Base-by-base conservation (phyloP, 1,140 invertebrate species). In the Dufourea novaeangliae region DNA sequence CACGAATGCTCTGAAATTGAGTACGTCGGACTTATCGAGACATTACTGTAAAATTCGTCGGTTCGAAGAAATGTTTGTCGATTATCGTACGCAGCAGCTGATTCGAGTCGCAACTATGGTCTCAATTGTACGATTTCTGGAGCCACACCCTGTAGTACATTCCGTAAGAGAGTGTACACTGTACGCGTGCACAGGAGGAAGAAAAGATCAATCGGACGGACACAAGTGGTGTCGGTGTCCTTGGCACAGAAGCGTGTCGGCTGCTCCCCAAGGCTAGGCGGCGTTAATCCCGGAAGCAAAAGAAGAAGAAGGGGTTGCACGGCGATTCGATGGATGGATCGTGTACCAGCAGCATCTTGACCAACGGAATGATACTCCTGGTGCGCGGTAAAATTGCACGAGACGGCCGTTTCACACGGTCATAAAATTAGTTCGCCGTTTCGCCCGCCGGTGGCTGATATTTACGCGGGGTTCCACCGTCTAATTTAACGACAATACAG, bases 401-500 rank as follows among this genome's bases (percentile, higher is more conserved):
- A 12, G 34, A 17, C 61, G 72, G 25, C 27, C 63, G 72, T 67
- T 75, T 29, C 54, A 25, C 54, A 25, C 41, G 52, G 57, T 27
- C 54, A 62, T 77, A 77, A 77, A 77, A 77, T 77, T 77, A 77
- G 75, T 54, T n/a, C n/a, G n/a, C n/a, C n/a, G n/a, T n/a, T 44
- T 54, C 57, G 41, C 27, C 34, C 41, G 44, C 34, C 41, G 62
- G 62, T 12, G 56, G 27, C 6, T 14, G 54, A 77, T 79, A 79
- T 52, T 69, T 76, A 73, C 63, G 76, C 68, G 27, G n/a, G 46
- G n/a, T n/a, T n/a, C n/a, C 25, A 32, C 52, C 61, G 72, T 73
- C n/a, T 76, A 80, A 79, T 69, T 85, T 76, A 76, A 66, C 68
- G 77, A 70, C 63, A 59, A 84, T 77, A 67, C 64, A 57, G 32